A percentile compares a stretch with the other conserved stretches of the same genome.
phyloP scores from a whole-genome alignment of 2,888 invertebrate genomes.

The Entomobrya proxima region DNA sequence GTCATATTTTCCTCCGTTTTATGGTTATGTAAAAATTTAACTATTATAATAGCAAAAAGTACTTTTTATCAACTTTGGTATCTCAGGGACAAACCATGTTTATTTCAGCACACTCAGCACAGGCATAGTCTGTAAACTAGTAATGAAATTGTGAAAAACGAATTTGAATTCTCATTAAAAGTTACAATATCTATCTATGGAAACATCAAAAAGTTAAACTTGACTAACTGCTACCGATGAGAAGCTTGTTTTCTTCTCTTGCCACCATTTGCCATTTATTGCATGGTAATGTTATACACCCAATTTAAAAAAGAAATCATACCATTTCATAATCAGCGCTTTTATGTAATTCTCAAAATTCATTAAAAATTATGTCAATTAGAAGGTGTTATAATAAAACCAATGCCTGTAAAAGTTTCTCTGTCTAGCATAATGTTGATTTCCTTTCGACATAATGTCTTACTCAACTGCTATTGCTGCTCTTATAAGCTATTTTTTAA shows the following conservation, averaged over 20 bases:
- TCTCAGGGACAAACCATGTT: not conserved
- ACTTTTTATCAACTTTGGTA: slow-evolving; percentile 8
- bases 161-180: slow-evolving; percentile 60
- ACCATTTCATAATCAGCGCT: slow-evolving; percentile 51
- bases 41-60: slow-evolving; percentile 39
- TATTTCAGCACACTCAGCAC: slow-evolving; percentile 46
- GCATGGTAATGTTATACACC: slow-evolving; percentile 40
- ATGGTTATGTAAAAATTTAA: slow-evolving; percentile 33
- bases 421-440: not conserved
- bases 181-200: slow-evolving; percentile 49
- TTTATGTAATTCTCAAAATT: slow-evolving; percentile 7
- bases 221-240: slow-evolving; percentile 45
- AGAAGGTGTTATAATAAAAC: slow-evolving; percentile 2
- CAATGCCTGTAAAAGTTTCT: not conserved
- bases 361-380: slow-evolving; percentile 50
- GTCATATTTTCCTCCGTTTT: not conserved
- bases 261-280: slow-evolving; percentile 17
- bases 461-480: too few species aligned
- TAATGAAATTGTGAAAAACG: slow-evolving; percentile 28
- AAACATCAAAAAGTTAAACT: slow-evolving; percentile 45
- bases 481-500: too few species aligned
- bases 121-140: not conserved
- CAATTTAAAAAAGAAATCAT: slow-evolving; percentile 48
- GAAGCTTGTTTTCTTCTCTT: slow-evolving; percentile 49
- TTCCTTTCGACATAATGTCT: not conserved